A percentile compares a stretch with the other conserved stretches of the same genome.
Conservation (phyloP, 1,140 invertebrate genomes). For the Drosophila sucinea region DNA sequence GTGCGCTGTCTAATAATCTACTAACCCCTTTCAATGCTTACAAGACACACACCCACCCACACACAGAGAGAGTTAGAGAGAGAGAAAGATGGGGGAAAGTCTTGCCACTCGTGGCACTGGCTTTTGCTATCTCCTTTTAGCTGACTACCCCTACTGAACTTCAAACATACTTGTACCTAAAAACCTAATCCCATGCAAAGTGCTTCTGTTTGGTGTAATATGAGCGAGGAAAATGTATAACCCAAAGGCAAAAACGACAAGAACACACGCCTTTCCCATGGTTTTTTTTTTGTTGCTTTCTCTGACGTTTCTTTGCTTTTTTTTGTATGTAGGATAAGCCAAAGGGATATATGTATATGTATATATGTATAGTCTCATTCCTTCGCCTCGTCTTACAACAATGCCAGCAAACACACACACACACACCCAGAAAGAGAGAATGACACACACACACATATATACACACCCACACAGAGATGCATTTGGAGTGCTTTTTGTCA, state of each 20-base stretch:
- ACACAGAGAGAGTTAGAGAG: background rate
- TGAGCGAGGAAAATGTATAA: conserved; percentile 23
- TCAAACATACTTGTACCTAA: conserved; percentile 22
- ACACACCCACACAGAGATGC: conserved; percentile 16
- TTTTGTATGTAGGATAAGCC: conserved; percentile 19
- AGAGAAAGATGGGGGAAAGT: background rate
- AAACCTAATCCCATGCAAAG: conserved; percentile 24
- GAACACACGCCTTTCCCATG: conserved; percentile 9
- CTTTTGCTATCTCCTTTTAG: conserved; percentile 5
- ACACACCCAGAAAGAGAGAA: conserved; percentile 6
- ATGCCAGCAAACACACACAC: conserved; percentile 16
- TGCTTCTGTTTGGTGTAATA: conserved; percentile 24
- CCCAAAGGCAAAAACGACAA: conserved; percentile 18
- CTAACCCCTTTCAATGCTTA: conserved; percentile 21
- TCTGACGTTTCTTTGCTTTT: background rate
- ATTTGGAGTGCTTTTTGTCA: conserved; percentile 19
- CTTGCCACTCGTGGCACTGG: background rate
- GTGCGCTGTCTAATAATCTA: conserved; percentile 18
- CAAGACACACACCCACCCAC: conserved; percentile 6
- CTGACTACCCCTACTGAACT: conserved; percentile 4
- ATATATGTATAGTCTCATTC: conserved; percentile 5
- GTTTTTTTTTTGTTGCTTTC: background rate
- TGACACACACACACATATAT: conserved; percentile 14
- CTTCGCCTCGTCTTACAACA: conserved; percentile 21
- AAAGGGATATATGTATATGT: conserved; percentile 9